A percentile compares a stretch with the other conserved stretches of the same genome.
Conservation (phyloP, 2,888 invertebrate genomes). For the Spisula subtruncata region DNA sequence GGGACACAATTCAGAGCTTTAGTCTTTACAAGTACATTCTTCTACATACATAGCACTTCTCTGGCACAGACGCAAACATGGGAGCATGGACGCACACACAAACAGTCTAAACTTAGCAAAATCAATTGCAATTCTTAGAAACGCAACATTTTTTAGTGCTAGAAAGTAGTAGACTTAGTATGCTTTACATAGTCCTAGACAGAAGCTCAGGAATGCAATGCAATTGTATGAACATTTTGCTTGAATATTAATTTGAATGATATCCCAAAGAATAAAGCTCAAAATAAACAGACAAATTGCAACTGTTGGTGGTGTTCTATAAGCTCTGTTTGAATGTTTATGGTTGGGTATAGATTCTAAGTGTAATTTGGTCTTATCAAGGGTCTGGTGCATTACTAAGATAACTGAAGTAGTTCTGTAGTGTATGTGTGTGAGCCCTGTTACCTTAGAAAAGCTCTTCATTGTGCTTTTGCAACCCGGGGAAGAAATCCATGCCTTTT, state of each 20-base stretch:
- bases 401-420: too few species aligned
- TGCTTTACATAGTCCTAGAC: not conserved
- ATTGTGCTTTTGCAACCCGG: too few species aligned
- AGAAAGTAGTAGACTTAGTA: not conserved
- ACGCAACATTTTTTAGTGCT: not conserved
- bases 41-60: not conserved
- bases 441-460: too few species aligned
- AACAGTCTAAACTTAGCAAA: not conserved
- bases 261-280: too few species aligned
- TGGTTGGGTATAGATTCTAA: not conserved
- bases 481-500: too few species aligned
- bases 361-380: not conserved
- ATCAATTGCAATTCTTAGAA: not conserved
- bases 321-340: too few species aligned
- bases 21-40: not conserved
- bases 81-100: not conserved
- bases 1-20: not conserved
- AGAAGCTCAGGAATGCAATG: not conserved
- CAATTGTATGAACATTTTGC: not conserved
- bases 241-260: not conserved
- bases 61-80: not conserved
- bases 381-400: too few species aligned
- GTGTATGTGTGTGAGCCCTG: too few species aligned
- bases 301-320: too few species aligned
- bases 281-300: too few species aligned